Base-by-base conservation (phyloP, 2,888 invertebrate genomes). In the Ceriagrion tenellum region DNA sequence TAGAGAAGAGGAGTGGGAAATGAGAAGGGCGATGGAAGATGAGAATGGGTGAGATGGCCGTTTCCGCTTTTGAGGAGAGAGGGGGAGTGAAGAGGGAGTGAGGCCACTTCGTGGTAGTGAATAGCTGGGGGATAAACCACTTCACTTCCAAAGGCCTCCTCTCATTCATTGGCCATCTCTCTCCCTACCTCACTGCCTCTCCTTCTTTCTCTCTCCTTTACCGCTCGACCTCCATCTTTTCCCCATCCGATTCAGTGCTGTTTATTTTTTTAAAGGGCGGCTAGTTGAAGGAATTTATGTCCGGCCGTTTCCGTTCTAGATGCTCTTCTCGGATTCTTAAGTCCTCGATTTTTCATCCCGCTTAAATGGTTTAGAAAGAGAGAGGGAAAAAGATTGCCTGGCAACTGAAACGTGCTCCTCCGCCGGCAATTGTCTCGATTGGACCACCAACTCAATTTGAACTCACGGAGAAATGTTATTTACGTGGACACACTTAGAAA, bases 301-400 rank as follows among this genome's bases (percentile, higher is more conserved):
- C 81, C 81, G 81, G 35, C 35, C 81, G 35, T 81, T 81, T 35
- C 81, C 30, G 81, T 81, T 81, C 81, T 81, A 35, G 81, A 81
- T 81, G 81, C 81, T 81, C 81, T 81, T 81, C 81, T 81, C 81
- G 81, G 81, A 81, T 81, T 81, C 81, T 81, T 81, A 81, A 35
- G 35, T 81, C 18, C 81, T 81, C 81, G 81, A 81, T 81, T 81
- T 81, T 81, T 81, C 81, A 81, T 81, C 81, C 81, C 81, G 26
- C 81, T 81, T 81, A 81, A 81, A 81, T 81, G 81, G 81, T 81
- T 81, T 81, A 81, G 81, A 81, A 81, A 81, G 81, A 81, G 35
- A 81, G n/a, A 35, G 35, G 35, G 35, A 81, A 81, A 35, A 81
- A 35, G 35, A 35, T 81, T 30, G 35, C 35, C 26, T 35, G 16